Conservation (phyloP, 2,113 vertebrate species). For the Triplophysa rosa region DNA sequence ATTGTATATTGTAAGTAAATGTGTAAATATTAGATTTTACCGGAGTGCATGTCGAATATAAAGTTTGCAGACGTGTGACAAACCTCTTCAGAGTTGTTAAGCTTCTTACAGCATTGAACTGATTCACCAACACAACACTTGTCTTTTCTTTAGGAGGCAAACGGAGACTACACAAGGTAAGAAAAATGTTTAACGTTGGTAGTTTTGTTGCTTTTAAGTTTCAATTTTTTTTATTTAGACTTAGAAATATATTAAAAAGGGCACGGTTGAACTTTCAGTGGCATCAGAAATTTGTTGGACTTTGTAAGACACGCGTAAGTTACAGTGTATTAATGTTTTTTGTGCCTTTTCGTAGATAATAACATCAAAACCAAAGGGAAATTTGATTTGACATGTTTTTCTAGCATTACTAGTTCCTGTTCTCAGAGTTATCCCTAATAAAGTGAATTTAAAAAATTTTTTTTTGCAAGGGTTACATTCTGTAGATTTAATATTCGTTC, state of each 20-base stretch:
- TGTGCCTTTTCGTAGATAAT: not conserved
- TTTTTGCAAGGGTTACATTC: not conserved
- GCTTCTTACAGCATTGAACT: conserved; percentile 35
- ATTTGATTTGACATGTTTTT: no score
- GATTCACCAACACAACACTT: conserved; percentile 59
- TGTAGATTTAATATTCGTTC: not conserved
- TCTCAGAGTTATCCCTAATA: not conserved
- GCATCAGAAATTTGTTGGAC: not conserved
- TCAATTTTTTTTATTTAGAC: no score
- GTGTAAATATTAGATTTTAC: not conserved
- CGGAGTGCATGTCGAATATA: not conserved
- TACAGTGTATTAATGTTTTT: not conserved
- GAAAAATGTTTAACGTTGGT: conserved; percentile 1
- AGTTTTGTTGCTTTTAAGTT: no score
- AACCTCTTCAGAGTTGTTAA: conserved; percentile 23
- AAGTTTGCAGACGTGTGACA: conserved; percentile 7
- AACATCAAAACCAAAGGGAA: not conserved
- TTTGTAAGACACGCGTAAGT: not conserved
- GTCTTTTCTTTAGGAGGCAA: conserved; percentile 83
- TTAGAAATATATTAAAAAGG: not conserved
- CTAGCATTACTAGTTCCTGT: not conserved
- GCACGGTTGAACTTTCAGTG: not conserved
- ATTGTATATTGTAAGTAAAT: no score
- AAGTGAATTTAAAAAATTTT: no score
- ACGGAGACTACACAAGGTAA: conserved; percentile 95